A percentile compares a stretch with the other conserved stretches of the same genome.
These are phyloP conservation scores for Sinella curviseta DNA, from an alignment of 1,140 invertebrate species.

Conservation along the genomic window DNA sequence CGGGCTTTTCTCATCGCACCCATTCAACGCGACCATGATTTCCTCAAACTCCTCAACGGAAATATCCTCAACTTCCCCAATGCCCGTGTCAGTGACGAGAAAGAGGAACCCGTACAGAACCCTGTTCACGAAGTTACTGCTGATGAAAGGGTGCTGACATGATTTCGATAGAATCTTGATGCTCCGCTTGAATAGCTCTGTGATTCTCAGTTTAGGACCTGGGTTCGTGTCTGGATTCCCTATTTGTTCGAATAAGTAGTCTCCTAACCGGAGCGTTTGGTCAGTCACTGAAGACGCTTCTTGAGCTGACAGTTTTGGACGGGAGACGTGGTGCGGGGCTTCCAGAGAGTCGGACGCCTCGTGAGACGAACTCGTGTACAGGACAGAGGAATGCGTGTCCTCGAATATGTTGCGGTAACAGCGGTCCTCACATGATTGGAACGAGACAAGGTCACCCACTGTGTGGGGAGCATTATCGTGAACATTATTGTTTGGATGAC, in stretches of 20 bases:
- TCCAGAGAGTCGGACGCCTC: neutral
- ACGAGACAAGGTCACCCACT: neutral
- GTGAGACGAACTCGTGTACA: neutral
- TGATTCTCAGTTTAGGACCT: conserved; percentile 30
- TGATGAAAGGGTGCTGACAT: conserved; percentile 39
- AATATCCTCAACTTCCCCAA: conserved; percentile 34
- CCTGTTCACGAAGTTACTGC: conserved; percentile 30
- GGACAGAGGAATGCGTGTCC: neutral
- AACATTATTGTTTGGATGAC: no score
- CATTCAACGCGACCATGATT: conserved; percentile 36
- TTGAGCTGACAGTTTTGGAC: neutral
- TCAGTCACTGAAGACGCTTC: neutral
- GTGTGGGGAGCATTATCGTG: neutral
- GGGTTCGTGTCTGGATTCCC: neutral
- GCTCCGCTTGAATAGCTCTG: conserved; percentile 33
- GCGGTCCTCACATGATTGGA: neutral
- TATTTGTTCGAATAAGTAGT: conserved; percentile 37
- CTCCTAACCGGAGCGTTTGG: conserved; percentile 39
- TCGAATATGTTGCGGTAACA: neutral
- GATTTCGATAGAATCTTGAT: conserved; percentile 31
- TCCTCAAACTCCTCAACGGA: conserved; percentile 38
- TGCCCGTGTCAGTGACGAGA: conserved; percentile 38
- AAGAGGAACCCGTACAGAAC: conserved; percentile 37
- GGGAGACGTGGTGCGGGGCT: neutral
- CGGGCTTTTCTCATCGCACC: conserved; percentile 22